Evolutionary conservation across 2,797 vertebrate species (phyloP).

Genomic region (Streptopelia turtur): DNA sequence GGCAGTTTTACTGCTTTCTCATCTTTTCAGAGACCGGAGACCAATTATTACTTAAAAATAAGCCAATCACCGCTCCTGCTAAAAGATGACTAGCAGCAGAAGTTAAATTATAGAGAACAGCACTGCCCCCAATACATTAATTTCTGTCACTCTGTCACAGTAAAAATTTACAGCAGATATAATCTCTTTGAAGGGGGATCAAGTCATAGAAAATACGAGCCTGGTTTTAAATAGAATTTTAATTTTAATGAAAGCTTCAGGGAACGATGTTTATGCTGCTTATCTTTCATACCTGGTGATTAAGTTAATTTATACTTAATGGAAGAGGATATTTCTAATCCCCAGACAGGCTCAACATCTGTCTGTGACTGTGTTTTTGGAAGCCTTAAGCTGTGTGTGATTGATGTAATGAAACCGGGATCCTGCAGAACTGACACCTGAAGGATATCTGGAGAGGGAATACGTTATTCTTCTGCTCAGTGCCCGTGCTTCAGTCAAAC

Average conservation of each 20-base stretch:
- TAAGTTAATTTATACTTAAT: constrained; percentile 84
- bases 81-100: constrained; percentile 55
- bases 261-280: constrained; percentile 77
- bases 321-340: constrained; percentile 81
- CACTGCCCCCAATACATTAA: constrained; percentile 68
- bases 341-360: constrained; percentile 77
- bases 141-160: constrained; percentile 74
- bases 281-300: constrained; percentile 83
- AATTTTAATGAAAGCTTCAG: constrained; percentile 81
- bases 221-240: constrained; percentile 81
- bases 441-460: constrained; percentile 61
- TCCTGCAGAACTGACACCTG: constrained; percentile 66
- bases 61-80: constrained; percentile 38
- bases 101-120: constrained; percentile 71
- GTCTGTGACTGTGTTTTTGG: constrained; percentile 71
- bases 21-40: constrained; percentile 56
- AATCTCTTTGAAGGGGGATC: constrained; percentile 75
- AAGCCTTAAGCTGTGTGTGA: constrained; percentile 74
- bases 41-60: constrained; percentile 71
- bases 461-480: constrained; percentile 40
- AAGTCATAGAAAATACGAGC: constrained; percentile 71
- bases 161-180: constrained; percentile 73
- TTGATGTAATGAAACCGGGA: constrained; percentile 72
- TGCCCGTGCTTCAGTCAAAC: constrained; percentile 35
- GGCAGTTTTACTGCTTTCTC: constrained; percentile 30